Base-by-base conservation (phyloP, 2,888 invertebrate genomes). In the Archips xylosteana region DNA sequence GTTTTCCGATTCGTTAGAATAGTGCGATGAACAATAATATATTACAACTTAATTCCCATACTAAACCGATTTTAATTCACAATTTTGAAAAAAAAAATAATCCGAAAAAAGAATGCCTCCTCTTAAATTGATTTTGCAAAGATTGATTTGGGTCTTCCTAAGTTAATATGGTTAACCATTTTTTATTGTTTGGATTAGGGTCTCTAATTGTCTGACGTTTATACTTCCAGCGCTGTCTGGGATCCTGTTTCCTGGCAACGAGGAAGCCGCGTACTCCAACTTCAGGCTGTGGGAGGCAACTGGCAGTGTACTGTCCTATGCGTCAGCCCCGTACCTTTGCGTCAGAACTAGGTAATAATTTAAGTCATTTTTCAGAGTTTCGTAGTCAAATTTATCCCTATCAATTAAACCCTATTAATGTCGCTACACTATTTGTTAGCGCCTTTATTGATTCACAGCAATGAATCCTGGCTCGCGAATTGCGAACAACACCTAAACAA, bases 241-340 rank as follows among this genome's bases (percentile, higher is more conserved):
- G 8, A 97, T 97, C 68, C 89, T 98, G 70, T 98, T 98, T 83
- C 97, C 97, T 0, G 96, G 97, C 15, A 95, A 97, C 80, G 97
- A 98, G 82, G 98, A 98, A 84, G 98, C 98, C 0, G 97, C 98
- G 0, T 99, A 98, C 89, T 98, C 98, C 78, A 98, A 98, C 92
- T 98, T 98, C 89, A 95, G 98, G 9, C 91, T 99, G 65, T 99
- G 98, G 98, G 98, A 98, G 88, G 97, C 98, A 0, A 96, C 97
- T 0, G 99, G 98, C 67, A 98, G 98, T 74, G 98, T 98, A 13
- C 95, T 98, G 71, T 97, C 98, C 0, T 98, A 98, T 82, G 96
- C 96, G 0, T 96, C 97, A 73, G 98, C 97, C 61, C 96, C 97
- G 2, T 96, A 96, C 82, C 89, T 98, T 5, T 97, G 97, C 82